These are phyloP conservation scores for Ptychodera flava DNA, from an alignment of 35 echinoderm and acorn worm species.

Conservation along the genomic window DNA sequence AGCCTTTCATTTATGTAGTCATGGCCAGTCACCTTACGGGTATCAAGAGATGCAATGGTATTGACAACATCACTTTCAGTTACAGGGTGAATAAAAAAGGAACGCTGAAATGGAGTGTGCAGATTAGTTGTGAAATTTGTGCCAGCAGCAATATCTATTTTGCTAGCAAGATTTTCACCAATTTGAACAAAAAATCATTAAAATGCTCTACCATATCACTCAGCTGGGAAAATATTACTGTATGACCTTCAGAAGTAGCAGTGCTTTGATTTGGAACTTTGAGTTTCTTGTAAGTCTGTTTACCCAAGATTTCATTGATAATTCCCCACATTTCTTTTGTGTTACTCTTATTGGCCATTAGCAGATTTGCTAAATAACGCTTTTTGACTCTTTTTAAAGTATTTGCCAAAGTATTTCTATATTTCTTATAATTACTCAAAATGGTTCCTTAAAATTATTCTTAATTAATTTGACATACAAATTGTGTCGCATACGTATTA, in stretches of 20 bases:
- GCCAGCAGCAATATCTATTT: too few species aligned
- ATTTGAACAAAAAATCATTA: neutral
- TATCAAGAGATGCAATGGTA: too few species aligned
- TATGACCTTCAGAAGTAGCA: neutral
- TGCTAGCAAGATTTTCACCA: neutral
- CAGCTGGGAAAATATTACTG: neutral
- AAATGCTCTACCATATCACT: neutral
- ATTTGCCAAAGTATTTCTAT: neutral
- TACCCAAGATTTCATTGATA: neutral
- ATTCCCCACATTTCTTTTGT: neutral
- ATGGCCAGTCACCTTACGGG: too few species aligned
- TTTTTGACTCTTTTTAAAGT: neutral
- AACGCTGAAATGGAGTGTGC: too few species aligned
- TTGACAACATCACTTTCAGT: too few species aligned
- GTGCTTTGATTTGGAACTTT: neutral
- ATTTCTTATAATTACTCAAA: neutral
- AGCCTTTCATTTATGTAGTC: too few species aligned
- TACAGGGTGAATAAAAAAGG: too few species aligned
- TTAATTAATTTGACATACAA: neutral
- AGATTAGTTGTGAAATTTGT: too few species aligned
- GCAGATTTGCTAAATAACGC: neutral
- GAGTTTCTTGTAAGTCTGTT: neutral
- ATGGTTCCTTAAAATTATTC: neutral
- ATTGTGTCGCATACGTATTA: neutral
- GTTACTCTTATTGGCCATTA: too few species aligned